Base-by-base conservation (phyloP, 2,113 vertebrate genomes). In the Cyanoderma ruficeps region DNA sequence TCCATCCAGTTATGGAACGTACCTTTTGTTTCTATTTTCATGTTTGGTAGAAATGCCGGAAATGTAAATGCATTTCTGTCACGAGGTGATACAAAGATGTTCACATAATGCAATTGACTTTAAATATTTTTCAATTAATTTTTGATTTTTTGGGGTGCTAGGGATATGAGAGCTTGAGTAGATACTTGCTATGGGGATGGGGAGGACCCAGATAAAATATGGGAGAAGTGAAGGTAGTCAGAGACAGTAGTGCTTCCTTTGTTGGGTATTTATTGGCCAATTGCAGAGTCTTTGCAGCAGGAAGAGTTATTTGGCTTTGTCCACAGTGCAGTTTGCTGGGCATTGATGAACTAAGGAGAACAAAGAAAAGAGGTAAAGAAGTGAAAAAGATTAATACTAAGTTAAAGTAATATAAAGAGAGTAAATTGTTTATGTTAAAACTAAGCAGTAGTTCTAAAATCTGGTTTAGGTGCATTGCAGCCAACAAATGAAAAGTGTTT, bases 111-210 rank as follows among this genome's bases (percentile, higher is more conserved):
- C 24, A 72, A 9, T n/a, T 49, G 49, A 42, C 0, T 2, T 53
- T 13, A 72, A 65, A 52, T 59, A 14, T 10, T 86, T 91, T 89
- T 68, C 33, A 64, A 13, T 21, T 1, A 56, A 7, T n/a, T 91
- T 84, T 74, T 75, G 22, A 10, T 75, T 80, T 80, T 90, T 81
- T 71, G 1, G 53, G 33, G 9, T 44, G 19, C 44, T 35, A 7
- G 31, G 28, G 28, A 60, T 82, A 24, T 42, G 42, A 53, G 35
- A 76, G 22, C 33, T 77, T 39, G 13, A 50, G 25, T 47, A 41
- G 60, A 65, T 41, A 22, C 18, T 80, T 77, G 15, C 42, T 6
- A 8, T 46, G 20, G 25, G 14, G 52, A 18, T 0, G 0, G 8
- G 15, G 33, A 65, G 35, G 35, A 52, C 53, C 57, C 0, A 2